Evolutionary conservation across 2,797 vertebrate genomes (phyloP).

Genomic region (Danio kyathit): DNA sequence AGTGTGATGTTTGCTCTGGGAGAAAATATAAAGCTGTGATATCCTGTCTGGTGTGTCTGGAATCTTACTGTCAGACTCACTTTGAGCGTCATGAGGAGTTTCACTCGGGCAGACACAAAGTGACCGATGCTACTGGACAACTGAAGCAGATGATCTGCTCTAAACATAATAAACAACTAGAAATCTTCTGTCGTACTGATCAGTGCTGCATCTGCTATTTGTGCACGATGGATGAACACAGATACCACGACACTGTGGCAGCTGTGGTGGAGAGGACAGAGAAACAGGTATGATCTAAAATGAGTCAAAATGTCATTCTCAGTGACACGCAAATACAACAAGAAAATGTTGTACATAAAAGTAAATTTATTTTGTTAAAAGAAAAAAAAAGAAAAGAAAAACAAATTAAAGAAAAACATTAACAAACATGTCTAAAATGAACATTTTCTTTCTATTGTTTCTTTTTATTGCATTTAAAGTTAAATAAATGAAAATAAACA

Average conservation of each 20-base stretch:
- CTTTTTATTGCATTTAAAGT: too few species aligned
- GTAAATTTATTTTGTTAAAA: too few species aligned
- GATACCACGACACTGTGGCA: background rate
- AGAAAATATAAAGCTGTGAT: background rate
- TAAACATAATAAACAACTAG: background rate
- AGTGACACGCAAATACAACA: too few species aligned
- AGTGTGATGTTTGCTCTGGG: background rate
- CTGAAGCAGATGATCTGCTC: background rate
- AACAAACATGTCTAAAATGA: too few species aligned
- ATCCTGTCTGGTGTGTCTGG: background rate
- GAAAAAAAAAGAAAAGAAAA: too few species aligned
- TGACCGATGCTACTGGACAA: background rate
- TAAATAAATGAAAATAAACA: too few species aligned
- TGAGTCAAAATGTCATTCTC: too few species aligned
- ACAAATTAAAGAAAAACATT: too few species aligned
- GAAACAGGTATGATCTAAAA: conserved; percentile 12
- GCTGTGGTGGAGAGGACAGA: background rate
- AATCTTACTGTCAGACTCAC: background rate
- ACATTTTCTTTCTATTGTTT: too few species aligned
- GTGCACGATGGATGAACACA: conserved; percentile 4
- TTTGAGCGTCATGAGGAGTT: background rate
- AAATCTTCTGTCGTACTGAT: background rate
- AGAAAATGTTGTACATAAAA: too few species aligned
- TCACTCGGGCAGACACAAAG: background rate
- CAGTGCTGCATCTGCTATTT: background rate